Evolutionary conservation across 2,888 invertebrate species (phyloP).

Genomic region (Orchesellides sinensis): DNA sequence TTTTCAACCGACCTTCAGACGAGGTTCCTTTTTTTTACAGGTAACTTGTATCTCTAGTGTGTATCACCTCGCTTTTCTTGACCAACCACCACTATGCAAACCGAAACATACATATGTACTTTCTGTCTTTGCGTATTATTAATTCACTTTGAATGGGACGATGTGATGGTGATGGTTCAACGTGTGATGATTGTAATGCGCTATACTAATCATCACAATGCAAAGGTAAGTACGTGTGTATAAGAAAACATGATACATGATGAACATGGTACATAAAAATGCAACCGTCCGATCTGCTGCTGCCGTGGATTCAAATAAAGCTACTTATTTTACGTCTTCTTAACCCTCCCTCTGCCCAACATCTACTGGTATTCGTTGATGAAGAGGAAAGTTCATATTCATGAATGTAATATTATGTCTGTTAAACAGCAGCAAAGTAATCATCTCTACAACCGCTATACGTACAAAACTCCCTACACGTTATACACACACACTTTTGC

Average conservation of each 20-base stretch:
- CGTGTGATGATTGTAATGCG: not conserved
- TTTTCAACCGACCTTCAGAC: constrained; percentile 74
- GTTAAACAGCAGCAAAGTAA: not conserved
- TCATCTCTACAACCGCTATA: constrained; percentile 15
- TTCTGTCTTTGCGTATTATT: constrained; percentile 22
- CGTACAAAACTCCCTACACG: constrained; percentile 1
- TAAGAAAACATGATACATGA: not conserved
- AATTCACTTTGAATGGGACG: constrained; percentile 45
- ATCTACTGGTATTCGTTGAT: not conserved
- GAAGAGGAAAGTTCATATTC: not conserved
- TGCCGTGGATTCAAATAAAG: constrained; percentile 9
- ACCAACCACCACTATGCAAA: constrained; percentile 20
- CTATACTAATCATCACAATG: not conserved
- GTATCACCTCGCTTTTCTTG: constrained; percentile 25
- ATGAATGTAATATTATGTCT: not conserved
- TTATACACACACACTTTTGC: constrained; percentile 10
- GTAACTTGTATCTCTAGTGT: constrained; percentile 20
- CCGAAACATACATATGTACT: not conserved
- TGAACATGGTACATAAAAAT: constrained; percentile 55
- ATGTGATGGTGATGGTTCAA: not conserved
- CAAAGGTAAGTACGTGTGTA: not conserved
- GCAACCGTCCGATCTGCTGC: constrained; percentile 45
- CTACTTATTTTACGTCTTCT: constrained; percentile 4
- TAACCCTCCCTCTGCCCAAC: not conserved
- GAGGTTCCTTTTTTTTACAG: constrained; percentile 57